Conservation (phyloP, 2,888 invertebrate species). For the Sarcophaga caerulescens region DNA sequence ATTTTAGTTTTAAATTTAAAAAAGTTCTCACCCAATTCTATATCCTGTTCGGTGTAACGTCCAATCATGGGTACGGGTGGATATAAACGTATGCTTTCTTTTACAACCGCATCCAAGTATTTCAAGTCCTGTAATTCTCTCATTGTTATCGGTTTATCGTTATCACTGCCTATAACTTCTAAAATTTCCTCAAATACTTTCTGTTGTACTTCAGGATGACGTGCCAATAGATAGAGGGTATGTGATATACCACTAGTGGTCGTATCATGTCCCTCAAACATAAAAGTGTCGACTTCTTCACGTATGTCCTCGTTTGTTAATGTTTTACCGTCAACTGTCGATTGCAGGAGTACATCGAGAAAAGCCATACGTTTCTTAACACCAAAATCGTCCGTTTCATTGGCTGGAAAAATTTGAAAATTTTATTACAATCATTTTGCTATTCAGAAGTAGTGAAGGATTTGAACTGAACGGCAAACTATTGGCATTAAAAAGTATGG, state of each 20-base stretch:
- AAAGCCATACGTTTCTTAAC: constrained; percentile 69
- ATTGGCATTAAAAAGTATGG: too few relatives aligned
- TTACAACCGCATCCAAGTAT: constrained; percentile 84
- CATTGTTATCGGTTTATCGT: constrained; percentile 62
- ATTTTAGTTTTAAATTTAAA: neutral
- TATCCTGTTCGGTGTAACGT: constrained; percentile 81
- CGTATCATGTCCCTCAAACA: constrained; percentile 81
- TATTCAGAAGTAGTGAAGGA: too few relatives aligned
- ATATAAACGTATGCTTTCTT: constrained; percentile 84
- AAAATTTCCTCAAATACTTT: constrained; percentile 72
- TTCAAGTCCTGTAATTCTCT: constrained; percentile 71
- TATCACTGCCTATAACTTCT: constrained; percentile 70
- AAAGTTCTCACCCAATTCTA: constrained; percentile 81
- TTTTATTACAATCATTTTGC: neutral
- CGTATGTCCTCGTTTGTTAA: constrained; percentile 69
- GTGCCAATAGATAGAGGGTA: constrained; percentile 70
- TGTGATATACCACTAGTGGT: constrained; percentile 73
- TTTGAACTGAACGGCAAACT: neutral
- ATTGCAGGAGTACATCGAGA: constrained; percentile 68
- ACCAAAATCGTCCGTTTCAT: constrained; percentile 56
- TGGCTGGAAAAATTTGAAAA: constrained; percentile 2
- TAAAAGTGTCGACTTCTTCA: constrained; percentile 71
- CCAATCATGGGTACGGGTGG: constrained; percentile 85
- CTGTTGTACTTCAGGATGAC: constrained; percentile 71
- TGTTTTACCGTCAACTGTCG: constrained; percentile 64